Evolutionary conservation across 2,888 invertebrate genomes (phyloP), one percentile per base, ranked within the genome.

Genomic region (Catocala nupta): DNA sequence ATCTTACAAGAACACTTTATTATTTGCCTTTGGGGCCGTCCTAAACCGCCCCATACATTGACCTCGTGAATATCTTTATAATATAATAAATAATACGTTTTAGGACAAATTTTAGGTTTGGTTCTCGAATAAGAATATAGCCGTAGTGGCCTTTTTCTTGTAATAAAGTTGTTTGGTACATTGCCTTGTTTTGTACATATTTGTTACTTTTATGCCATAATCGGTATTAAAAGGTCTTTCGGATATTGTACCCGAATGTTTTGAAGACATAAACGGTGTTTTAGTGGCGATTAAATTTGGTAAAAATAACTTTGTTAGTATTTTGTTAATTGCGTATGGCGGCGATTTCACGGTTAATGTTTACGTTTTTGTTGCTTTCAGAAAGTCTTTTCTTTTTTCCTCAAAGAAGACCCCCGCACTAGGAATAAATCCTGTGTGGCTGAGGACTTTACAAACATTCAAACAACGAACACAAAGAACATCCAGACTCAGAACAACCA

Each of bases 31-130:
- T 51, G 12, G 50, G 49, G 52, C 48, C 34, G 52, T 42, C 57
- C 47, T 63, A 64, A 58, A 64, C 39, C 4, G 16, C 9, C 16
- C 44, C 60, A 68, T 54, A 62, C 65, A 74, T 53, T 65, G 63
- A 65, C 63, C 69, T 51, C 50, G 11, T 45, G 62, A 61, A 75
- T 71, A 63, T 65, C 49, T 64, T 68, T 65, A 68, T 55, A 66
- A 59, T 55, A 54, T 51, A 43, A 59, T 75, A 76, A 75, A 68
- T 62, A 63, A 59, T n/a, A 49, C 48, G 42, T 33, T 60, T 67
- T 64, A 48, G 33, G 55, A 5, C 44, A 45, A 12, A 45, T 49
- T 36, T 62, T 48, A 48, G 58, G 44, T 48, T 12, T 33, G 36
- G 12, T 10, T 25, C n/a, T 16, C 43, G 8, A 44, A 58, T 52